These are phyloP conservation scores for Apocrypta bakeri DNA, from an alignment of 1,140 invertebrate genomes.

Conservation along the genomic window DNA sequence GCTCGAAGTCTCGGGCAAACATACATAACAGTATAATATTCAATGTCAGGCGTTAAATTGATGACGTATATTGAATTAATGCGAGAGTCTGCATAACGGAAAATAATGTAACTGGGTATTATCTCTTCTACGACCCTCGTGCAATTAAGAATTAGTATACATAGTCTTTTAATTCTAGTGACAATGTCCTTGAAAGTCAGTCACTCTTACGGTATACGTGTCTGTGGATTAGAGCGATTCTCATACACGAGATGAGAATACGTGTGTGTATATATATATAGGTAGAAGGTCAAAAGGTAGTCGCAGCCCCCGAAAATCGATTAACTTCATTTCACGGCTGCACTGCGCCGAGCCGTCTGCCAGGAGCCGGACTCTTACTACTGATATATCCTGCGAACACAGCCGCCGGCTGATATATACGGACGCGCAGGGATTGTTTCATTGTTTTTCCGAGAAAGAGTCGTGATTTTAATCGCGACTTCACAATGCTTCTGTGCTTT, in stretches of 20 bases:
- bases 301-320: background rate
- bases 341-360: background rate
- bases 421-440: background rate
- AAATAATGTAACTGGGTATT: too few relatives aligned
- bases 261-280: background rate
- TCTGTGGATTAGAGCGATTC: too few relatives aligned
- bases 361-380: background rate
- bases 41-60: too few relatives aligned
- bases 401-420: background rate
- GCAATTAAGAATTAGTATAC: background rate
- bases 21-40: too few relatives aligned
- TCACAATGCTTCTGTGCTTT: background rate
- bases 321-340: conserved; percentile 1
- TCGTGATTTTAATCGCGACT: background rate
- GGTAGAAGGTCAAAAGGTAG: background rate
- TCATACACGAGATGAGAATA: background rate
- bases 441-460: background rate
- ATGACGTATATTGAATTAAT: too few relatives aligned
- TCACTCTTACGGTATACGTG: too few relatives aligned
- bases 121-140: too few relatives aligned
- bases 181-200: background rate
- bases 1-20: too few relatives aligned
- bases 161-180: background rate
- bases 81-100: too few relatives aligned
- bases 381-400: background rate